A percentile compares a stretch with the other conserved stretches of the same genome.
These are phyloP conservation scores for Panurus biarmicus DNA, from an alignment of 2,113 vertebrate genomes.

Conservation along the genomic window DNA sequence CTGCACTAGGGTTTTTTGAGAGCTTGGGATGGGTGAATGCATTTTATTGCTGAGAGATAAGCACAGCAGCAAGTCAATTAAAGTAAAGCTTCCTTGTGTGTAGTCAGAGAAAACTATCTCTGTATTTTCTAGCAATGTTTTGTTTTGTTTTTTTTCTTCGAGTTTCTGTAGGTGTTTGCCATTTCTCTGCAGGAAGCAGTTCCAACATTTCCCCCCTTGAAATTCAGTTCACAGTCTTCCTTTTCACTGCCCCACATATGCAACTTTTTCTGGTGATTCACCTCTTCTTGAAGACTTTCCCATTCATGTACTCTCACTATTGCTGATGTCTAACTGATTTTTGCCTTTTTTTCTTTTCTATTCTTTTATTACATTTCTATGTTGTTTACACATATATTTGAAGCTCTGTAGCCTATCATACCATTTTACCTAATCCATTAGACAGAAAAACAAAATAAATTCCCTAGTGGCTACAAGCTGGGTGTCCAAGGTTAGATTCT, in stretches of 20 bases:
- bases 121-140: neutral
- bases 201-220: neutral
- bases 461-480: neutral
- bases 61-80: neutral
- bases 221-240: neutral
- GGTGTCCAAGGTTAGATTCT: neutral
- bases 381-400: neutral
- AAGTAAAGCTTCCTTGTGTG: neutral
- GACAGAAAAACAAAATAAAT: neutral
- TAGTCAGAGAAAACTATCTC: neutral
- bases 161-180: neutral
- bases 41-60: neutral
- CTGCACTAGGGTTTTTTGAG: neutral
- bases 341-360: neutral
- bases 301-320: fast-evolving
- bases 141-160: neutral
- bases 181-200: neutral
- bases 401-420: neutral
- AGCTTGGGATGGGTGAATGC: neutral
- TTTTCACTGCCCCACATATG: neutral
- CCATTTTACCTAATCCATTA: neutral
- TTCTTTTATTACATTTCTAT: neutral
- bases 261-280: neutral
- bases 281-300: neutral
- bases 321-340: neutral